A percentile compares a stretch with the other conserved stretches of the same genome.
These are phyloP conservation scores for Hybos culiciformis DNA, from an alignment of 2,888 invertebrate genomes.

Conservation along the genomic window DNA sequence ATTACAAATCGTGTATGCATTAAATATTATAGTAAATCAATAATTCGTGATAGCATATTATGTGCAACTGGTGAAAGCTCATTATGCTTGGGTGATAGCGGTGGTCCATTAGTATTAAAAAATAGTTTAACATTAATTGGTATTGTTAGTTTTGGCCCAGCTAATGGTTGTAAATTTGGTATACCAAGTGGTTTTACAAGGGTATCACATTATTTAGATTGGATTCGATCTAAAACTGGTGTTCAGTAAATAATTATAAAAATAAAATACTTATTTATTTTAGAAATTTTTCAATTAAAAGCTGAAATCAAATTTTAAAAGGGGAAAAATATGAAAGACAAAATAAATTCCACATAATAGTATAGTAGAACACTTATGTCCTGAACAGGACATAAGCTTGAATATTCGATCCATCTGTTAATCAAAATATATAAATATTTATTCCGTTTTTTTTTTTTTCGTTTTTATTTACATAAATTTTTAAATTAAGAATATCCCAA, in stretches of 20 bases:
- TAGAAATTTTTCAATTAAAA: no score
- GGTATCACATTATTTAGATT: conserved; percentile 28
- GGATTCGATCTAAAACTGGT: conserved; percentile 31
- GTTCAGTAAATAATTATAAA: conserved; percentile 10
- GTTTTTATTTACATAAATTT: no score
- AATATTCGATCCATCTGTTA: no score
- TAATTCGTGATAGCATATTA: conserved; percentile 26
- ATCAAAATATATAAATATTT: no score
- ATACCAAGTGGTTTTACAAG: conserved; percentile 32
- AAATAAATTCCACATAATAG: no score
- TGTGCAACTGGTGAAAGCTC: conserved; percentile 33
- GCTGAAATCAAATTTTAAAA: neutral
- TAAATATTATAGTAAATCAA: conserved; percentile 23
- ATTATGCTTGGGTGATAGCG: conserved; percentile 33
- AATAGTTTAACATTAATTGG: conserved; percentile 27
- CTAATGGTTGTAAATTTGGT: conserved; percentile 28
- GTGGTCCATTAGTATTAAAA: conserved; percentile 31
- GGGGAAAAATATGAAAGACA: neutral
- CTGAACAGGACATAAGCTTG: no score
- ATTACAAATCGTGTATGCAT: conserved; percentile 29
- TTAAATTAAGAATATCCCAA: no score
- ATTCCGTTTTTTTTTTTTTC: no score
- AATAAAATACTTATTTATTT: conserved; percentile 1
- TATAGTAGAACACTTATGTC: no score
- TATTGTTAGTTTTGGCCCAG: conserved; percentile 32